Evolutionary conservation across 1,140 invertebrate genomes (phyloP), one percentile per base, ranked within the genome.

Genomic region (Elymnias hypermnestra): DNA sequence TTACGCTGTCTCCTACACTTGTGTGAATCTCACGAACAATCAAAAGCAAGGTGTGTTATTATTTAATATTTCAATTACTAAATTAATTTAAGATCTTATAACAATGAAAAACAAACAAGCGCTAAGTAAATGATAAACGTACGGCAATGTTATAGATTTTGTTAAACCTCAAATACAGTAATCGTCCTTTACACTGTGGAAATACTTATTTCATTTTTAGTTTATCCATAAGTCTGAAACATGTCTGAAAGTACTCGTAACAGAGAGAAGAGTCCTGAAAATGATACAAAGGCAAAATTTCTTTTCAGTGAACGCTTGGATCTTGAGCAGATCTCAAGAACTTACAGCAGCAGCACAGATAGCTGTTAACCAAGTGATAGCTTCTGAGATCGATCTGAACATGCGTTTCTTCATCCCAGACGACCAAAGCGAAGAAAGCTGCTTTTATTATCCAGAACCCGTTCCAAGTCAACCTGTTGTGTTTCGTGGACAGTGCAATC

Each of bases 361-460:
- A 1, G 50, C 46, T 2, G 57, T 75, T 0, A 41, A 63, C 1
- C 17, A 47, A 57, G 56, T 66, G 0, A 50, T 72, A 1, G 35
- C 54, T 8, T 38, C 62, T 0, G 29, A 61, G 4, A 2, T 60
- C 1, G 59, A 66, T 3, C 41, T 79, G 5, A 69, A 79, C 41
- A 14, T 45, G 1, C 35, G 21, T 5, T 79, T 60, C 37, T 72
- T 60, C 31, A 15, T 53, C 3, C 4, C 12, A 5, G 39, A 56
- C 1, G 41, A 70, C 12, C 63, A 64, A 17, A 51, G 47, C 3
- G 61, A 67, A 3, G 41, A 57, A 1, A 61, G 37, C 3, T 77
- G 78, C 50, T 83, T 83, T 62, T 72, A 66, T 41, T 50, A 70
- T 4, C 78, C 78, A 6, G 64, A 66, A 1, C 22, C 66, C 0